Base-by-base conservation (phyloP, 1,140 invertebrate species). In the Cherax quadricarinatus region DNA sequence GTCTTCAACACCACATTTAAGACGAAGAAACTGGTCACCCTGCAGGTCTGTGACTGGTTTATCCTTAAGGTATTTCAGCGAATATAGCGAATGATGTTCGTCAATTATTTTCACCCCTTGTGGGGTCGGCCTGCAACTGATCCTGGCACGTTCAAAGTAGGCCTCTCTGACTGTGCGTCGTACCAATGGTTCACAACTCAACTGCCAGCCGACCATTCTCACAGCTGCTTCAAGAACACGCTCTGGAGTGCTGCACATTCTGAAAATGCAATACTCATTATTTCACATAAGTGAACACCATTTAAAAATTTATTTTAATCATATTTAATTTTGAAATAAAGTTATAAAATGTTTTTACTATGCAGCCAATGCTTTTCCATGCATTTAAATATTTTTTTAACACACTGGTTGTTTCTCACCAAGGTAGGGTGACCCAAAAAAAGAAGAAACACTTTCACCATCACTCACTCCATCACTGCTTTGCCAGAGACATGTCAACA, bases 151-250 rank as follows among this genome's bases (percentile, higher is more conserved):
- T 95, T 99, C 98, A 95, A 97, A 98, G 95, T 98, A 99, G n/a
- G 97, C 97, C 95, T 98, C 97, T 2, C 99, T 95, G 4, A 99
- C 96, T 92, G 97, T 97, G 94, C 97, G 97, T 1, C 98, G 96
- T 0, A 99, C 97, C 48, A 98, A 95, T 0, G 99, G 99, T 95
- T 99, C 98, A 75, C 97, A 96, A 0, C 98, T 97, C 53, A 99
- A 95, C 95, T 99, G 98, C 93, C 97, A 97, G 0, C 98, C 98
- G 1, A 99, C 98, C 97, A 99, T 99, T 95, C 98, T 98, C 94
- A 98, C 97, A 0, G 97, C 98, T 5, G 98, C 99, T 94, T 97
- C 97, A 41, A 99, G 93, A 24, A 98, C 97, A 94, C 98, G 98
- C n/a, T 97, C 97, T 0, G 96, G 94, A 24, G 89, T 93, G n/a